Percentiles rank a stretch among this genome's conserved stretches.
Conservation (phyloP, 2,797 vertebrate species). For the Propithecus deckenii region DNA sequence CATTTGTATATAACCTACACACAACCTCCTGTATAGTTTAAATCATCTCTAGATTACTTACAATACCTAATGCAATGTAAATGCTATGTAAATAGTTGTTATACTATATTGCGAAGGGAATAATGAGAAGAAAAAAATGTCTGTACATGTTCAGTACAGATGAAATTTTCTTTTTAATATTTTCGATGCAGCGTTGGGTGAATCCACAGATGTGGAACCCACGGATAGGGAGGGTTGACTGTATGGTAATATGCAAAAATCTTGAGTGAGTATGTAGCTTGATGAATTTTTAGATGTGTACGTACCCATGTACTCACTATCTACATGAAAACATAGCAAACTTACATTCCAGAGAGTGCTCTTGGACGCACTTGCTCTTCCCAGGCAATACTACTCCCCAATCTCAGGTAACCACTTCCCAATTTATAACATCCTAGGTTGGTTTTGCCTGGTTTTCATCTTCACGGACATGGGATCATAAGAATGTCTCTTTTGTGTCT, state of each 20-base stretch:
- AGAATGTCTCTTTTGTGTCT: not conserved
- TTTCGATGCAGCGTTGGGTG: not conserved
- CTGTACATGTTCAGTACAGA: not conserved
- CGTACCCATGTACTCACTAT: not conserved
- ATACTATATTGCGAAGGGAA: not conserved
- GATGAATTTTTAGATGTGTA: not conserved
- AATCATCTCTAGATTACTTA: not conserved
- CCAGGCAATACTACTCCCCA: not conserved
- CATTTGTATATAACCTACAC: not conserved
- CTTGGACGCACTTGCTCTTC: rapidly evolving
- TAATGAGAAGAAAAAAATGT: not conserved
- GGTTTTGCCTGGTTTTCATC: not conserved
- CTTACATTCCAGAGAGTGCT: not conserved
- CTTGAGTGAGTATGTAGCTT: not conserved
- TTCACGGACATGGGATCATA: not conserved
- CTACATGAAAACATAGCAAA: not conserved
- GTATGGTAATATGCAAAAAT: not conserved
- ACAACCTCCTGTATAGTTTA: not conserved
- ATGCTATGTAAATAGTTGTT: not conserved
- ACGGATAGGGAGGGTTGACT: no score
- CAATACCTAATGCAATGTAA: not conserved
- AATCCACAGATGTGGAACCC: not conserved
- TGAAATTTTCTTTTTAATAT: not conserved
- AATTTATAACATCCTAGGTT: not conserved
- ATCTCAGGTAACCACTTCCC: not conserved